Percentiles rank a stretch among this genome's conserved stretches.
Conservation (phyloP, 92 coral and sea anemone species). For the Palythoa heliodiscus region DNA sequence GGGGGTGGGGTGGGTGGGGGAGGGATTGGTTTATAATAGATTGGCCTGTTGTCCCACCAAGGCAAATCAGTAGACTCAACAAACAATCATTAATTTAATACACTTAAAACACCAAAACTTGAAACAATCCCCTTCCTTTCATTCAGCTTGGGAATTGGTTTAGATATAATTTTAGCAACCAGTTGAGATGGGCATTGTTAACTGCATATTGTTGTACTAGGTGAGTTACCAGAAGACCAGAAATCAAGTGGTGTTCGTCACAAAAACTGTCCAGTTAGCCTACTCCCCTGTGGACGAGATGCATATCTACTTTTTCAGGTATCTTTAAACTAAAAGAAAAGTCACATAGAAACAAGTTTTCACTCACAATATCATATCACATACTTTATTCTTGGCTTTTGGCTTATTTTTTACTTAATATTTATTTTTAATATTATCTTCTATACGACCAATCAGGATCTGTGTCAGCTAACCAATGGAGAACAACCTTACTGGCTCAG, state of each 20-base stretch:
- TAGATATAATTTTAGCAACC: no score
- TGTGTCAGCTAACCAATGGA: constrained; percentile 97
- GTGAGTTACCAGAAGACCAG: constrained; percentile 59
- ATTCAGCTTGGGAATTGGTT: no score
- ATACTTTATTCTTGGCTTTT: neutral
- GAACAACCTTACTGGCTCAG: constrained; percentile 97
- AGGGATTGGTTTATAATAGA: no score
- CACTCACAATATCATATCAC: no score
- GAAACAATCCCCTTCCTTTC: no score
- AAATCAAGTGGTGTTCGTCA: constrained; percentile 73
- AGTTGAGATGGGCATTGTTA: neutral
- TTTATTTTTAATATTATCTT: neutral
- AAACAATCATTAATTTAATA: no score
- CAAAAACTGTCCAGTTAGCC: constrained; percentile 96
- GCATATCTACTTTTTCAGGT: constrained; percentile 96
- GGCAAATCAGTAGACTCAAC: no score
- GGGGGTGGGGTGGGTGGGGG: no score
- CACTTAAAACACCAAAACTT: no score
- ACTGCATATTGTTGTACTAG: constrained; percentile 4
- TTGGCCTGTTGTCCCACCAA: no score
- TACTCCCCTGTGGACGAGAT: constrained; percentile 88
- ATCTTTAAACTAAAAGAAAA: neutral
- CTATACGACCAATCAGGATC: constrained; percentile 60
- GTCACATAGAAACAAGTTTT: neutral
- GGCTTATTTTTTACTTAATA: neutral